Evolutionary conservation across 2,888 invertebrate species (phyloP).

Genomic region (Neoascia interrupta): DNA sequence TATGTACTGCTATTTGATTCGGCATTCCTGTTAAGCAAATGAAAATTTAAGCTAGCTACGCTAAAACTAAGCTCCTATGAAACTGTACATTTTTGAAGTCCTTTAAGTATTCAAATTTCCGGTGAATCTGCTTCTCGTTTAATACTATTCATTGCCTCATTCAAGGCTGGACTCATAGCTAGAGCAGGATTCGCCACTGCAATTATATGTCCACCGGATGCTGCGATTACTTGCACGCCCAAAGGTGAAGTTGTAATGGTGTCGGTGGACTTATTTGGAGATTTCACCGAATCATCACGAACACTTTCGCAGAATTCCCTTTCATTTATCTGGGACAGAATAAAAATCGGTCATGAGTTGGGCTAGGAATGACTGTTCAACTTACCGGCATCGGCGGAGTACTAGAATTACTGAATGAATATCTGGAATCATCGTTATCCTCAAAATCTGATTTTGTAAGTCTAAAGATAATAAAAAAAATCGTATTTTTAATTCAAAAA

Average conservation of each 20-base stretch:
- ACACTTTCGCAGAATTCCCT: conserved; percentile 66
- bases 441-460: conserved; percentile 78
- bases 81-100: not conserved
- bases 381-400: conserved; percentile 85
- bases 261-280: conserved; percentile 62
- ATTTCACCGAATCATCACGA: conserved; percentile 47
- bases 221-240: conserved; percentile 88
- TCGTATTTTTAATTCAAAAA: not conserved
- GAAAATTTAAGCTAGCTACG: not conserved
- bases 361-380: no score
- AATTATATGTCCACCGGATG: conserved; percentile 92
- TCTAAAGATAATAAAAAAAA: conserved; percentile 61
- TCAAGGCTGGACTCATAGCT: conserved; percentile 82
- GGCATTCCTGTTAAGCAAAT: not conserved
- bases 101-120: conserved; percentile 71
- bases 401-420: conserved; percentile 88
- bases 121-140: conserved; percentile 78
- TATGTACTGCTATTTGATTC: conserved; percentile 12
- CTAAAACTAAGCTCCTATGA: not conserved
- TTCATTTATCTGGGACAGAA: conserved; percentile 71
- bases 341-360: no score
- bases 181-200: conserved; percentile 94
- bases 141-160: conserved; percentile 75
- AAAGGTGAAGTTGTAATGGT: conserved; percentile 69
- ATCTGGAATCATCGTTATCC: conserved; percentile 83